Percentiles rank a stretch among this genome's conserved stretches.
Evolutionary conservation across 2,888 invertebrate species (phyloP).

Genomic region (Drosophila meridiana): DNA sequence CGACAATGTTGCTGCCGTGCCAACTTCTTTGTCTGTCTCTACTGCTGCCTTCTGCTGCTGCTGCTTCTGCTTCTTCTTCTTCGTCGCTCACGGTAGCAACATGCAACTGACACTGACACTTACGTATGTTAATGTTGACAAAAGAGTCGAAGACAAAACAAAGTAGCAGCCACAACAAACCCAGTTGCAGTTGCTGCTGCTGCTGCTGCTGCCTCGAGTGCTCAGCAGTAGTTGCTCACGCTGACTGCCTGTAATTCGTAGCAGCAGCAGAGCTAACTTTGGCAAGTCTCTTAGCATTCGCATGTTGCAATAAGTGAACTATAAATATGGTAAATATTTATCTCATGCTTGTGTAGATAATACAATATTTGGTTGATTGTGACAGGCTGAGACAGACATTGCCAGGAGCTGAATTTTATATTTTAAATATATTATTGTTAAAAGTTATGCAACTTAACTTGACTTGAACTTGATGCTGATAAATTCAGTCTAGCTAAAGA

Average conservation of each 20-base stretch:
- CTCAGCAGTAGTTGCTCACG: slow-evolving; percentile 2
- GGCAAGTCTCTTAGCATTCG: background rate
- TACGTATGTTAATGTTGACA: slow-evolving; percentile 83
- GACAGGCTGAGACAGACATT: background rate
- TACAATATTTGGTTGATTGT: background rate
- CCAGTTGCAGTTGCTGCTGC: slow-evolving; percentile 3
- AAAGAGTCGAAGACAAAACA: slow-evolving; percentile 68
- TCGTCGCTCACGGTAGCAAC: slow-evolving; percentile 71
- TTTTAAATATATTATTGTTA: background rate
- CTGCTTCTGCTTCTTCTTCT: background rate
- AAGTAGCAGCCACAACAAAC: slow-evolving; percentile 35
- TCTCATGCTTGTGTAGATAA: background rate
- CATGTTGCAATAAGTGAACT: background rate
- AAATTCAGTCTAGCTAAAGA: too few relatives aligned
- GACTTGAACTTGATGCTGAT: too few relatives aligned
- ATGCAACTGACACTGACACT: slow-evolving; percentile 82
- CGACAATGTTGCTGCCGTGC: slow-evolving; percentile 35
- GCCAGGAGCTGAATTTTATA: background rate
- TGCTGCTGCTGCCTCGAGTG: background rate
- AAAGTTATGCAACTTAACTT: too few relatives aligned
- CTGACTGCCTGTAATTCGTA: background rate
- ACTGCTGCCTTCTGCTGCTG: background rate
- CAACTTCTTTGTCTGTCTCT: slow-evolving; percentile 18
- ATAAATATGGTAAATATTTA: background rate
- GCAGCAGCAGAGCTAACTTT: background rate